Percentiles rank a stretch among this genome's conserved stretches.
Conservation (phyloP, 2,888 invertebrate genomes). For the Thumatha senex region DNA sequence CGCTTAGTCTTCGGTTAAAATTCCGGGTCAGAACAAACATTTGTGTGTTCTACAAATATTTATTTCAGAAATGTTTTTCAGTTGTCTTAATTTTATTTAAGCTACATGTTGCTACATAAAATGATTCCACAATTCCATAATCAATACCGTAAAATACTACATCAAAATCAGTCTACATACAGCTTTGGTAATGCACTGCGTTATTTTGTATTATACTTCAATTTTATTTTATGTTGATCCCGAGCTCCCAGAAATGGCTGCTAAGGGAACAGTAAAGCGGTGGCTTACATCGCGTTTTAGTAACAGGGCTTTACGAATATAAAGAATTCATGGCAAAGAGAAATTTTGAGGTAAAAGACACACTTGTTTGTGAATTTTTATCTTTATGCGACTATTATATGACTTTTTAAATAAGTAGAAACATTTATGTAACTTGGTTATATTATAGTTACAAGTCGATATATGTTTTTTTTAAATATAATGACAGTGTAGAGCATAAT, state of each 20-base stretch:
- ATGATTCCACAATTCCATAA: no score
- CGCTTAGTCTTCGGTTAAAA: no score
- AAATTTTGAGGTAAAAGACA: conserved; percentile 58
- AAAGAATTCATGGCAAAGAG: conserved; percentile 69
- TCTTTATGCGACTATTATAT: conserved; percentile 35
- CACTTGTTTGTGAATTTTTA: conserved; percentile 53
- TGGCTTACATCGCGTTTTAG: conserved; percentile 57
- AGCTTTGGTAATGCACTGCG: conserved; percentile 43
- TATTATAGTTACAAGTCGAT: background rate
- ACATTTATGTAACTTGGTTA: background rate
- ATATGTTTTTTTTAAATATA: no score
- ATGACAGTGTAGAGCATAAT: no score
- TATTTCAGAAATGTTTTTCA: no score
- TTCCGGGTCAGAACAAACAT: no score
- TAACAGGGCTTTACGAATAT: conserved; percentile 57
- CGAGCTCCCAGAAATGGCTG: conserved; percentile 54
- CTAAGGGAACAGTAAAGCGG: conserved; percentile 64
- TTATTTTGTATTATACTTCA: conserved; percentile 54
- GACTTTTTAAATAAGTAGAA: conserved; percentile 25
- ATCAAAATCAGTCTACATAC: conserved; percentile 23
- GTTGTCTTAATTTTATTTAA: no score
- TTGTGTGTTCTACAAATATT: no score
- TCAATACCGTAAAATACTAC: background rate
- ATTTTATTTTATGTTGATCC: conserved; percentile 73
- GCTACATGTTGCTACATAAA: no score